Evolutionary conservation across 2,797 vertebrate genomes (phyloP).

Genomic region (Chelon auratus): DNA sequence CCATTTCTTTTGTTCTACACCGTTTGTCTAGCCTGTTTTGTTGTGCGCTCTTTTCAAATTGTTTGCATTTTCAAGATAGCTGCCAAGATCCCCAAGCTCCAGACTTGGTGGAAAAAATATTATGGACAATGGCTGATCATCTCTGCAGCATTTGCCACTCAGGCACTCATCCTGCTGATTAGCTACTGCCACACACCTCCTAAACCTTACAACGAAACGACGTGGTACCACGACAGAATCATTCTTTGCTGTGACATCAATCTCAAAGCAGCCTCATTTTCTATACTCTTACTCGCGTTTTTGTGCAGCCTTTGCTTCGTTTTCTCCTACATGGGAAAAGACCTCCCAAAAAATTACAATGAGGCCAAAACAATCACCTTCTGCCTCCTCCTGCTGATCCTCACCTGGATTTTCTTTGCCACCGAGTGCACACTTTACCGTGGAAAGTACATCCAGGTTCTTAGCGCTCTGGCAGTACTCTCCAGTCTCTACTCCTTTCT

Average conservation of each 20-base stretch:
- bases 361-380: slow-evolving; percentile 91
- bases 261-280: slow-evolving; percentile 26
- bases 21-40: slow-evolving; percentile 85
- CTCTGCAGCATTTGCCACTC: slow-evolving; percentile 52
- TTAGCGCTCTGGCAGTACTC: slow-evolving; percentile 65
- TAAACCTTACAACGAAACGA: slow-evolving; percentile 71
- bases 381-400: slow-evolving; percentile 85
- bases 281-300: slow-evolving; percentile 23
- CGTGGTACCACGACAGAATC: slow-evolving; percentile 65
- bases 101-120: slow-evolving; percentile 83
- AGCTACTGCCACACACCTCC: slow-evolving; percentile 58
- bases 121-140: slow-evolving; percentile 83
- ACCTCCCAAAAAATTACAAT: slow-evolving; percentile 91
- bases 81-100: slow-evolving; percentile 75
- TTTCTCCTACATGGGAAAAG: slow-evolving; percentile 90
- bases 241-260: slow-evolving; percentile 77
- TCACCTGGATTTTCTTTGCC: slow-evolving; percentile 83
- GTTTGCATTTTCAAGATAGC: slow-evolving; percentile 90
- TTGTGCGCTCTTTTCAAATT: slow-evolving; percentile 88
- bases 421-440: slow-evolving; percentile 65
- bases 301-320: slow-evolving; percentile 79
- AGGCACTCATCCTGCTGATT: slow-evolving; percentile 66
- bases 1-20: slow-evolving; percentile 82
- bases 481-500: slow-evolving; percentile 80
- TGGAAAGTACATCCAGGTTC: slow-evolving; percentile 14